Base-by-base conservation (phyloP, 2,113 vertebrate species). In the Scomber scombrus region DNA sequence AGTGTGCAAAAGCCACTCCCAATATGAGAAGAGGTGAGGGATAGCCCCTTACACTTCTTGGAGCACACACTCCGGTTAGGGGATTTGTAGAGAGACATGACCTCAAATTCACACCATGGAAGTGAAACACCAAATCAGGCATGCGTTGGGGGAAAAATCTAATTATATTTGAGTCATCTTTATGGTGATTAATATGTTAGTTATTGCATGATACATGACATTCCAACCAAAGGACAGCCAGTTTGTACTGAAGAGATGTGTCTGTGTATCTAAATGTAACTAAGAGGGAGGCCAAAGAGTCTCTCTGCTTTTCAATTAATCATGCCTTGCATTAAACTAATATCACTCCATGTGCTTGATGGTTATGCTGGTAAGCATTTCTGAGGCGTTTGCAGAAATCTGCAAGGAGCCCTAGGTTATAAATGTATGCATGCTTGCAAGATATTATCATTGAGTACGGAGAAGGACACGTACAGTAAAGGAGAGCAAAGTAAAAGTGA, bases 111-210 rank as follows among this genome's bases (percentile, higher is more conserved):
- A 86, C 86, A 89, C 75, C 21, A 54, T 82, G 71, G 40, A 82
- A 80, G 71, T 62, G 43, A 80, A 89, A 81, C 78, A 64, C 78
- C 52, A 77, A 80, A 81, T 89, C 69, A 89, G 75, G 66, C 82
- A 74, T 61, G 74, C 82, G 77, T 77, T 0, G 19, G 50, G 69
- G 84, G 55, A 45, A 64, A 79, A 91, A 88, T 87, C 62, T 74
- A 89, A 92, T 91, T 91, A 89, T 83, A 73, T 78, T 86, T 70
- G 63, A 90, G 84, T 88, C 84, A 81, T 92, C 76, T 88, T 91
- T 84, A 90, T 90, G 78, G 75, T 88, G 89, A 93, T 90, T 89
- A 91, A 91, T 88, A 90, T 81, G 84, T 87, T 88, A 57, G 80
- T 79, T 90, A 88, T 89, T 89, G 85, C 80, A 75, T 85, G 85